Evolutionary conservation across 2,888 invertebrate species (phyloP).

Genomic region (Drosophila affinis): DNA sequence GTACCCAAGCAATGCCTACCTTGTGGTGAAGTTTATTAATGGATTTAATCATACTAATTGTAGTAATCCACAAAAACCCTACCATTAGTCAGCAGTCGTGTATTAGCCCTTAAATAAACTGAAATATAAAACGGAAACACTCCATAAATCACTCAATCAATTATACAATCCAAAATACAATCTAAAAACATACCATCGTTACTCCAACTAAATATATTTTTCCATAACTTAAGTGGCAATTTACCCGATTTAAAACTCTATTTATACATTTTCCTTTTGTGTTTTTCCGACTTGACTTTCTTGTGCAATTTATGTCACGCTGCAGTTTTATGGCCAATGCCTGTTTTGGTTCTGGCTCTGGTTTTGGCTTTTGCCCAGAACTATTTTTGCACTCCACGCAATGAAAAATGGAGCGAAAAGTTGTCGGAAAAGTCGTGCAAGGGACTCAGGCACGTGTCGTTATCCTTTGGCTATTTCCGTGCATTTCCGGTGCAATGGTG

Average conservation of each 20-base stretch:
- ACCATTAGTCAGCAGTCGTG: too few species aligned
- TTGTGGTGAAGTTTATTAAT: too few species aligned
- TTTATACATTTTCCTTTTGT: slow-evolving; percentile 19
- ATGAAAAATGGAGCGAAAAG: background rate
- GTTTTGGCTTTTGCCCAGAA: background rate
- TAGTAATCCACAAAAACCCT: too few species aligned
- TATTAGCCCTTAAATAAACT: background rate
- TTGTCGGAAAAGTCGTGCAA: background rate
- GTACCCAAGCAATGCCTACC: too few species aligned
- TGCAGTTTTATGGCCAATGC: slow-evolving; percentile 31
- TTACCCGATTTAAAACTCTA: background rate
- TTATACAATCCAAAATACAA: background rate
- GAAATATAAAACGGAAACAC: background rate
- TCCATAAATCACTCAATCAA: background rate
- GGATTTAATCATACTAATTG: too few species aligned
- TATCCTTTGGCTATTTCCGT: slow-evolving; percentile 66
- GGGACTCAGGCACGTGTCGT: slow-evolving; percentile 38
- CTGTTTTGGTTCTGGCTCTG: too few species aligned
- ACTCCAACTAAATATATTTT: background rate
- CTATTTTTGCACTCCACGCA: slow-evolving; percentile 32
- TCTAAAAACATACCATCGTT: background rate
- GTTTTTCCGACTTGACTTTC: slow-evolving; percentile 9
- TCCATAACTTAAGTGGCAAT: background rate
- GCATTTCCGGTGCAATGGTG: slow-evolving; percentile 45
- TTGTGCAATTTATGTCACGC: slow-evolving; percentile 40